phyloP scores from a whole-genome alignment of 2,888 invertebrate genomes.

The Neuroscelio doddi region DNA sequence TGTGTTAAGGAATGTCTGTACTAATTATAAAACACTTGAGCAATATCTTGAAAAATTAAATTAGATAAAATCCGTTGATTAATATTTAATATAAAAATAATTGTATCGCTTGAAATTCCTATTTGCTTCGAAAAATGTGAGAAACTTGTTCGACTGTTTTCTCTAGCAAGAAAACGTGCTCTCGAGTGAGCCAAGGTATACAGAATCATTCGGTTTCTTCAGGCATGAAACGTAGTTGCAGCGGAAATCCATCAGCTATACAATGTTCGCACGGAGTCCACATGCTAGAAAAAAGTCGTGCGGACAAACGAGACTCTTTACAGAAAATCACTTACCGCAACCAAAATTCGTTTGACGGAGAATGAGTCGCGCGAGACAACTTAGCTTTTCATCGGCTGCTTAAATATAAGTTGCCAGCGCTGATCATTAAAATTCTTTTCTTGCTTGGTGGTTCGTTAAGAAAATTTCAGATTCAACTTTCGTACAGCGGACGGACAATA shows the following conservation, averaged over 20 bases:
- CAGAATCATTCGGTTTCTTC: background rate
- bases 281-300: background rate
- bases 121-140: conserved; percentile 1
- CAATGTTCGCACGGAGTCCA: background rate
- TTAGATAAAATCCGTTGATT: too few species aligned
- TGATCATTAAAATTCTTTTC: conserved; percentile 40
- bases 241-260: background rate
- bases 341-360: background rate
- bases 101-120: conserved; percentile 1
- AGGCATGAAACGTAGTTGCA: background rate
- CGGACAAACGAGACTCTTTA: too few species aligned
- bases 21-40: too few species aligned
- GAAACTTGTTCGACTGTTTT: conserved; percentile 1
- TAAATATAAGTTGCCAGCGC: too few species aligned
- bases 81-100: background rate
- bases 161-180: background rate
- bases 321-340: too few species aligned
- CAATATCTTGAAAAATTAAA: too few species aligned
- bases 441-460: conserved; percentile 33
- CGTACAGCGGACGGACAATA: conserved; percentile 23
- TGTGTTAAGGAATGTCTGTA: too few species aligned
- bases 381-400: conserved; percentile 2
- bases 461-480: conserved; percentile 32
- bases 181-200: background rate
- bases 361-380: background rate